Base-by-base conservation (phyloP, 2,113 vertebrate species). In the Tamias sibiricus region DNA sequence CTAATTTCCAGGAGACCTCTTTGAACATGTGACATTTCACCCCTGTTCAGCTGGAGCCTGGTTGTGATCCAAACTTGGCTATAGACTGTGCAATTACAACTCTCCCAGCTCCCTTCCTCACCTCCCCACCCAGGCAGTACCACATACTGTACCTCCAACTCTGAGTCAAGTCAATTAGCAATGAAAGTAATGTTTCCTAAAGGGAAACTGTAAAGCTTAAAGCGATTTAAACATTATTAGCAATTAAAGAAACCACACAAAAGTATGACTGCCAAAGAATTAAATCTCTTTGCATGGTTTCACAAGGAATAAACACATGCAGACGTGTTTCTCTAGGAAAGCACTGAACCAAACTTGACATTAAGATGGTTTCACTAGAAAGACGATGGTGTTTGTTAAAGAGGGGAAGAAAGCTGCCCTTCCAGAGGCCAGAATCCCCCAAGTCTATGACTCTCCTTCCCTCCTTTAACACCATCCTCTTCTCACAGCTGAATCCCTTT, bases 211-310 rank as follows among this genome's bases (percentile, higher is more conserved):
- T 13, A 98, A 98, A 98, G 97, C 98, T 98, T 97, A 98, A 98
- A 98, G 97, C 97, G 94, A 97, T 97, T 98, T 97, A 98, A 98
- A 98, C 96, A 98, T 97, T 97, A 99, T 98, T 95, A 98, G 97
- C 98, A 98, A 98, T 98, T 98, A 98, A 98, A 98, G 98, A 98
- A 98, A 98, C 95, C 97, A 97, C 91, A 97, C 97, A 98, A 98
- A 98, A 97, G 7, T 37, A 89, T 98, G 97, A 97, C 95, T 96
- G 93, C 97, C 98, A 98, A 98, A 97, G 87, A 98, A 98, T 98
- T 96, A 97, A 98, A 97, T 96, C 96, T 97, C 83, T 97, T 97
- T 97, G 98, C 96, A 96, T 97, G 96, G 97, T 94, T 98, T 98
- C 97, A 95, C 87, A 64, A 93, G 77, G 93, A 98, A 97, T 95